A percentile compares a stretch with the other conserved stretches of the same genome.
These are phyloP conservation scores for Strigamia transsilvanica DNA, from an alignment of 2,888 invertebrate species.

Conservation along the genomic window DNA sequence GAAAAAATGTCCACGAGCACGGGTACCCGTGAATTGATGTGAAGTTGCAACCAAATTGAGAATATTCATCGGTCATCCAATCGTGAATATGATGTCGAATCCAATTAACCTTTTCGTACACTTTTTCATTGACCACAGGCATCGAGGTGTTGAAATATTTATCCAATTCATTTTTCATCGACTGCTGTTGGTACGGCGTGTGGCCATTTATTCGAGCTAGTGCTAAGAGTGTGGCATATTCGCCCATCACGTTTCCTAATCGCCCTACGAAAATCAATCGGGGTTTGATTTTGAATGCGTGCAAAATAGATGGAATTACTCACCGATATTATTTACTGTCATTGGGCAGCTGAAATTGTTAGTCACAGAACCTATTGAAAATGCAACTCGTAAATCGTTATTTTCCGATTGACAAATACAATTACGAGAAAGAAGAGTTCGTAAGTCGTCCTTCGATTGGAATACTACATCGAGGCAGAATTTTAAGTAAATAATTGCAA, in stretches of 20 bases:
- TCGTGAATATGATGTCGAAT: background rate
- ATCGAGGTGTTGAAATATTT: constrained; percentile 48
- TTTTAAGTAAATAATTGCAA: too few relatives aligned
- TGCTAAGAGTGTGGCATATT: constrained; percentile 56
- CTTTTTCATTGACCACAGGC: background rate
- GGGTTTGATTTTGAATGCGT: too few relatives aligned
- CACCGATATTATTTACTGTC: too few relatives aligned
- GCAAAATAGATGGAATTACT: too few relatives aligned
- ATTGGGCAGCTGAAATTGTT: too few relatives aligned
- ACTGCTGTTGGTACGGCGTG: background rate
- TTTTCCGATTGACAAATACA: too few relatives aligned
- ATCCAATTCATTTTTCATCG: constrained; percentile 13
- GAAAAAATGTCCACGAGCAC: constrained; percentile 54
- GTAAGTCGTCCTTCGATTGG: too few relatives aligned
- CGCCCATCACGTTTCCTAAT: constrained; percentile 54
- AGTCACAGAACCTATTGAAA: constrained; percentile 12
- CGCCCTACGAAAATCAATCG: too few relatives aligned
- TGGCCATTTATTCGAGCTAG: constrained; percentile 43
- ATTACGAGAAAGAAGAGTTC: too few relatives aligned
- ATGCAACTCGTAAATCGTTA: too few relatives aligned
- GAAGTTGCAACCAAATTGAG: constrained; percentile 9
- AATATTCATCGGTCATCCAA: constrained; percentile 50
- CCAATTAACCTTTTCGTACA: background rate
- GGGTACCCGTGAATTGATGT: constrained; percentile 40
- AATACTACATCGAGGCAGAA: too few relatives aligned